Evolutionary conservation across 2,888 invertebrate genomes (phyloP).

Genomic region (Laothoe populi): DNA sequence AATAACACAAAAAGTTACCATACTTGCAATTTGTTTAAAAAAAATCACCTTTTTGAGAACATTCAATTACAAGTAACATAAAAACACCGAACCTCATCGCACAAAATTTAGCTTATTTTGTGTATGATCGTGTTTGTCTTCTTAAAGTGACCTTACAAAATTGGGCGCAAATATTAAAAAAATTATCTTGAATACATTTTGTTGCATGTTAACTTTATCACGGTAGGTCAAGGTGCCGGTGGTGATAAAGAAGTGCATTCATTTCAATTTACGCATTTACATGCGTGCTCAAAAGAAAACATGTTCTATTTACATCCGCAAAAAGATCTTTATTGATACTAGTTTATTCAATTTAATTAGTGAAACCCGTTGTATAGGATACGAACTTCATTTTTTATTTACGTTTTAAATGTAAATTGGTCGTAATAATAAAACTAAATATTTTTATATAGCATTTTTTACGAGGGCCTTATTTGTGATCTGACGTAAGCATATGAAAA

Average conservation of each 20-base stretch:
- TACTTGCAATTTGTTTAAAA: no score
- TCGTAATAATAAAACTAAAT: neutral
- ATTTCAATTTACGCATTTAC: constrained; percentile 36
- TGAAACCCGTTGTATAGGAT: constrained; percentile 10
- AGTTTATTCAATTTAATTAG: constrained; percentile 3
- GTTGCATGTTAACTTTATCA: constrained; percentile 46
- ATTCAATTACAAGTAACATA: no score
- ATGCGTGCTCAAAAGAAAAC: constrained; percentile 14
- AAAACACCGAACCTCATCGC: no score
- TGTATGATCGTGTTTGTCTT: constrained; percentile 28
- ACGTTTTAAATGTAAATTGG: neutral
- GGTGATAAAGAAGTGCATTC: constrained; percentile 50
- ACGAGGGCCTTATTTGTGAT: neutral
- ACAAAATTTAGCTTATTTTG: no score
- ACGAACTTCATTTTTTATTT: neutral
- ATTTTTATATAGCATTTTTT: neutral
- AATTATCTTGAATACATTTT: constrained; percentile 16
- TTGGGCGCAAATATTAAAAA: constrained; percentile 13
- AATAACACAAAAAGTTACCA: no score
- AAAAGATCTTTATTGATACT: constrained; percentile 8
- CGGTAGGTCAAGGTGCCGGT: constrained; percentile 60
- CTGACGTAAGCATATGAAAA: neutral
- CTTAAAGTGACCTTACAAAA: constrained; percentile 35
- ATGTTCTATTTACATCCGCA: constrained; percentile 1
- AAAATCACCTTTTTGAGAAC: no score